Conservation (phyloP, 2,113 vertebrate genomes). For the Lasiurus borealis region DNA sequence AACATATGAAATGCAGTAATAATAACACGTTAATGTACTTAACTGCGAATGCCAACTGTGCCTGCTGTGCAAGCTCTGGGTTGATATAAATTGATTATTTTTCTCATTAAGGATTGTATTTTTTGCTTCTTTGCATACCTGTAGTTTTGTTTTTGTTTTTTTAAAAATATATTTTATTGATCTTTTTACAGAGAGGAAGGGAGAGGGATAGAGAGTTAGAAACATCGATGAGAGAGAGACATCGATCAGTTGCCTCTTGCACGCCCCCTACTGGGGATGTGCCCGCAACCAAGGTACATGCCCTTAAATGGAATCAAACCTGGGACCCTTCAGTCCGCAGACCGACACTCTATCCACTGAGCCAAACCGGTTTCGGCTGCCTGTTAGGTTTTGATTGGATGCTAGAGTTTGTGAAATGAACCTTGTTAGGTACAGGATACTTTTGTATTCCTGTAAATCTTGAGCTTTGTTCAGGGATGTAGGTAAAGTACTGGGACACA, state of each 20-base stretch:
- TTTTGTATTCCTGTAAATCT: neutral
- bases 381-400: neutral
- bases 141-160: too few relatives aligned
- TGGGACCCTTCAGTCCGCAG: too few relatives aligned
- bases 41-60: neutral
- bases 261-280: too few relatives aligned
- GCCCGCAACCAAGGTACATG: too few relatives aligned
- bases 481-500: neutral
- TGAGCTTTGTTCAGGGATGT: neutral
- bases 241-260: too few relatives aligned
- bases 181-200: too few relatives aligned
- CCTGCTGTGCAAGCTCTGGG: neutral
- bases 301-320: too few relatives aligned
- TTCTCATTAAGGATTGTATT: neutral
- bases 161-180: too few relatives aligned
- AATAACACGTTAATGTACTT: neutral
- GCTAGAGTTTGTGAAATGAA: constrained; percentile 26
- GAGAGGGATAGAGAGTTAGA: too few relatives aligned
- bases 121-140: neutral
- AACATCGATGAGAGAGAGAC: too few relatives aligned
- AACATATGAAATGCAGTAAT: neutral
- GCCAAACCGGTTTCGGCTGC: too few relatives aligned
- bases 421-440: neutral
- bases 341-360: too few relatives aligned
- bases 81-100: neutral